phyloP scores from a whole-genome alignment of 2,113 vertebrate species.

The Pica pica region DNA sequence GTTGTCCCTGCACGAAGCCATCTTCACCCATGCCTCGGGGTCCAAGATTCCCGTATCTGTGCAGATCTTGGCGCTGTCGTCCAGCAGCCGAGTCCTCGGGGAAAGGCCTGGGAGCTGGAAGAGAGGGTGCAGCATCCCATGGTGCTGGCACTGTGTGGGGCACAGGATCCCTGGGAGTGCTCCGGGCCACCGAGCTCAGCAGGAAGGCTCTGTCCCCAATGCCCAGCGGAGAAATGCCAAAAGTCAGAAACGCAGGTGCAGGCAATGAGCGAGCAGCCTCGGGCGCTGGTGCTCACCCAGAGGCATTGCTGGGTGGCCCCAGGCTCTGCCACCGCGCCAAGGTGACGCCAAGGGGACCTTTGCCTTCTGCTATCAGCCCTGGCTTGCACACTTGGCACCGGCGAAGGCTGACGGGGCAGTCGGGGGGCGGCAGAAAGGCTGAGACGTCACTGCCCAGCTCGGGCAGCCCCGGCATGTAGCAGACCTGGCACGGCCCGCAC shows the following conservation, averaged over 20 bases:
- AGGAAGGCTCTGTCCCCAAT: not conserved
- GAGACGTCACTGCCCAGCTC: not conserved
- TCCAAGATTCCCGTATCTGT: accelerated
- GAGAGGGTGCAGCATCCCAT: not conserved
- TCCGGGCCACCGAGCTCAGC: accelerated
- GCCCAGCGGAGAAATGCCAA: not conserved
- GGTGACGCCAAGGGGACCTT: not conserved
- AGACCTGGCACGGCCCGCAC: not conserved
- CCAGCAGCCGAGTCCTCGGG: accelerated
- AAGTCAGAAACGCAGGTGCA: not conserved
- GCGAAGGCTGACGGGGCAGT: accelerated
- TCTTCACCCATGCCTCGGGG: accelerated
- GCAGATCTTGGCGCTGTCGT: accelerated
- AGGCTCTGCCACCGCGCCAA: not conserved
- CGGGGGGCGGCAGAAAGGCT: not conserved
- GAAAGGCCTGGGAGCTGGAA: accelerated
- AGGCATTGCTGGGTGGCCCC: not conserved
- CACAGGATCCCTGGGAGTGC: not conserved
- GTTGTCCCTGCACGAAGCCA: not conserved
- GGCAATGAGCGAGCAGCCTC: accelerated
- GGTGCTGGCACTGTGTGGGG: accelerated
- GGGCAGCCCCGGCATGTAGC: not conserved
- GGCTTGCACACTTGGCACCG: accelerated
- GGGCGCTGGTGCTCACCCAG: too few relatives aligned
- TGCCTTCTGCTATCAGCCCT: not conserved